phyloP scores from a whole-genome alignment of 2,113 vertebrate genomes.

The Heterochromis multidens region DNA sequence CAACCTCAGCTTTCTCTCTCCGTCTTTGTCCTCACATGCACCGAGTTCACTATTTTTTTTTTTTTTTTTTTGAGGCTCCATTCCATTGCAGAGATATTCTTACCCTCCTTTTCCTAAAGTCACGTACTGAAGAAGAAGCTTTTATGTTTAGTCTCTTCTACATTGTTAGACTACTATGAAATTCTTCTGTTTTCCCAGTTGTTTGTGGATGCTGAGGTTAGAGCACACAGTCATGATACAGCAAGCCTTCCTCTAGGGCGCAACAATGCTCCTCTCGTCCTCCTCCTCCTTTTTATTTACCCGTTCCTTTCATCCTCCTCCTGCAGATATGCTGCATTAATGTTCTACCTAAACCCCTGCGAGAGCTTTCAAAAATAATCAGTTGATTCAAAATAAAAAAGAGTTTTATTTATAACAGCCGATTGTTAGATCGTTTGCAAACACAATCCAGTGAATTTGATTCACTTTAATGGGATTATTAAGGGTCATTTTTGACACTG shows the following conservation, averaged over 20 bases:
- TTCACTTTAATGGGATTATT: neutral
- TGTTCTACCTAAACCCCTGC: neutral
- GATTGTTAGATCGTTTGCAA: neutral
- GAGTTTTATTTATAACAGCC: slow-evolving; percentile 6
- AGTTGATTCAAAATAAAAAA: neutral
- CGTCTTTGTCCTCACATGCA: neutral
- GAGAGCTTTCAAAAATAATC: neutral
- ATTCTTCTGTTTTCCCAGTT: neutral
- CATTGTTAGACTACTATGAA: neutral
- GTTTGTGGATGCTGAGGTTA: neutral
- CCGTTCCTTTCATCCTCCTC: neutral
- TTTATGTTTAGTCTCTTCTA: neutral
- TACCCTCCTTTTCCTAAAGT: neutral
- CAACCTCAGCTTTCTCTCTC: neutral
- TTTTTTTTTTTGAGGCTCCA: neutral
- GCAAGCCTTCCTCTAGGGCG: neutral
- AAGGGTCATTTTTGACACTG: neutral
- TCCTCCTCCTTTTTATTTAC: slow-evolving; percentile 5
- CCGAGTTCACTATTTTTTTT: neutral
- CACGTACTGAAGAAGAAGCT: neutral
- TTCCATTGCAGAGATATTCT: neutral
- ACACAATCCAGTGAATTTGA: neutral
- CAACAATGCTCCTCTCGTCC: neutral
- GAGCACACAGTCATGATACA: neutral
- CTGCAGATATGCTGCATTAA: neutral